These are phyloP conservation scores for Druon quercuslanigerum DNA, from an alignment of 1,140 invertebrate species.

Conservation along the genomic window DNA sequence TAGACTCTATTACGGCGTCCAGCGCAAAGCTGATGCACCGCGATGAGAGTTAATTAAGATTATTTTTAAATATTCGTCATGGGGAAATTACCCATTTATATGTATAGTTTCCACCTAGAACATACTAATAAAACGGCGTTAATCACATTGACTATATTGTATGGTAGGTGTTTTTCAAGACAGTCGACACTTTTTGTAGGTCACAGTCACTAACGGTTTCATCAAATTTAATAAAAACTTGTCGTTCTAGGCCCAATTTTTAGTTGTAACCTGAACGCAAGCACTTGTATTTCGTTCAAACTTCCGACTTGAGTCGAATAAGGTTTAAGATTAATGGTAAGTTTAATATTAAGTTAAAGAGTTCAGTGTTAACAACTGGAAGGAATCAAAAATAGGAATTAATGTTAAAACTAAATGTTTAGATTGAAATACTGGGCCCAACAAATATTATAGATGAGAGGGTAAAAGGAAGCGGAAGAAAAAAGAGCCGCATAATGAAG, in stretches of 20 bases:
- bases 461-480: background rate
- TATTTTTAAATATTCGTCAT: background rate
- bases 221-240: no score
- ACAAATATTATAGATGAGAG: background rate
- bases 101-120: conserved; percentile 50
- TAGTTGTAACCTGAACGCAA: background rate
- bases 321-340: no score
- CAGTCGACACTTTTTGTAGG: background rate
- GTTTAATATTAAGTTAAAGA: no score
- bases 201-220: background rate
- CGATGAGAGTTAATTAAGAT: conserved; percentile 7
- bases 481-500: background rate
- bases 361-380: no score
- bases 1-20: background rate
- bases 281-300: no score
- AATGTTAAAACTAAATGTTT: background rate
- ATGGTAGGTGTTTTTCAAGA: background rate
- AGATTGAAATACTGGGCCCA: conserved; percentile 27
- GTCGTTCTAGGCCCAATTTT: background rate
- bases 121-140: conserved; percentile 50
- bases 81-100: background rate
- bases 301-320: no score
- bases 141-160: conserved; percentile 29
- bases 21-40: background rate
- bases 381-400: background rate